Conservation (phyloP, 2,797 vertebrate genomes). For the Myotis findleyi region DNA sequence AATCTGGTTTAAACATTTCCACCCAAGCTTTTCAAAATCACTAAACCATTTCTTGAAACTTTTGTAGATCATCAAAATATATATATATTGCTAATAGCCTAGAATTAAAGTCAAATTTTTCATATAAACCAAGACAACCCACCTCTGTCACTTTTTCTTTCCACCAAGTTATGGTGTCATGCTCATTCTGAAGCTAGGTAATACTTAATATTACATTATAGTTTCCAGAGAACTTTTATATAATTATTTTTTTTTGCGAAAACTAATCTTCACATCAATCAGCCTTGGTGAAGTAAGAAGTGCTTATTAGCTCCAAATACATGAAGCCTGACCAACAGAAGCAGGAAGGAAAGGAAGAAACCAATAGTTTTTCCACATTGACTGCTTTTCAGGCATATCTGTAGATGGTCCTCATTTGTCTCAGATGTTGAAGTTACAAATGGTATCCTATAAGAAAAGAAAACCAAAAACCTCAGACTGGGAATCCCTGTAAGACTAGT, state of each 20-base stretch:
- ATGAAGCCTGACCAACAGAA: background rate
- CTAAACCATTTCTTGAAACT: slow-evolving; percentile 37
- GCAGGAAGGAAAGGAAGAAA: slow-evolving; percentile 31
- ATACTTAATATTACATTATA: background rate
- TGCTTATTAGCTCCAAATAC: background rate
- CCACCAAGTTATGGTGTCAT: background rate
- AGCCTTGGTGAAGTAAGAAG: background rate
- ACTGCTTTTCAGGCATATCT: background rate
- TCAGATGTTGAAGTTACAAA: slow-evolving; percentile 21
- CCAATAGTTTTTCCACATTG: background rate
- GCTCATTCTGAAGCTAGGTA: background rate
- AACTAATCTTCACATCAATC: slow-evolving; percentile 12
- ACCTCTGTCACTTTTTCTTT: slow-evolving; percentile 1
- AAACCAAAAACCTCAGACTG: background rate
- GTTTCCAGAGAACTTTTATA: background rate
- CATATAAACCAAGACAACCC: background rate
- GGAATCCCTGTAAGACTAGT: background rate
- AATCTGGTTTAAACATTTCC: slow-evolving; percentile 48
- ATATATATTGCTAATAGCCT: background rate
- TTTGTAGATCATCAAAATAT: background rate
- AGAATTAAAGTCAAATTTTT: slow-evolving; percentile 44
- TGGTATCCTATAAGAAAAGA: background rate
- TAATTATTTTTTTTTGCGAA: background rate
- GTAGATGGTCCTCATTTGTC: background rate
- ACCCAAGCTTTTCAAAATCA: slow-evolving; percentile 17